phyloP scores from a whole-genome alignment of 2,797 vertebrate genomes.

The Clamator glandarius region DNA sequence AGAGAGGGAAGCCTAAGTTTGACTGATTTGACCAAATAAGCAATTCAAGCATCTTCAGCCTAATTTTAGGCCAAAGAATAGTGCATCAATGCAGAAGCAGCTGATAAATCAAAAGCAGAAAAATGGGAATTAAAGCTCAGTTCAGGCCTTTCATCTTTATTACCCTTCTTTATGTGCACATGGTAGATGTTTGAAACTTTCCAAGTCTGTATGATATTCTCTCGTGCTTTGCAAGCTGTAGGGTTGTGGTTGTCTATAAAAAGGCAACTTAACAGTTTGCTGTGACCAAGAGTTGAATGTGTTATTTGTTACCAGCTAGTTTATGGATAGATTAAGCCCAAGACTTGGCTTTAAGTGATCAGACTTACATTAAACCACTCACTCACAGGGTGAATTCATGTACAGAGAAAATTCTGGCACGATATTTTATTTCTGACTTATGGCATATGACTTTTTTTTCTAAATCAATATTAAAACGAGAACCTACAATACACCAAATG shows the following conservation, averaged over 20 bases:
- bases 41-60: not conserved
- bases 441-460: constrained; percentile 14
- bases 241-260: constrained; percentile 56
- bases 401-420: constrained; percentile 47
- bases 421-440: constrained; percentile 66
- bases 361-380: constrained; percentile 60
- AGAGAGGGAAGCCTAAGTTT: not conserved
- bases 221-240: constrained; percentile 43
- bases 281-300: constrained; percentile 56
- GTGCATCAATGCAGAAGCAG: constrained; percentile 13
- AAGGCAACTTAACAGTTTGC: constrained; percentile 58
- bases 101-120: constrained; percentile 63
- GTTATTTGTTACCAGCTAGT: constrained; percentile 73
- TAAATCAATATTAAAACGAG: constrained; percentile 68
- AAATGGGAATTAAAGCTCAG: constrained; percentile 52
- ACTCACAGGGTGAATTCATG: not conserved
- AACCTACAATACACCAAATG: constrained; percentile 33
- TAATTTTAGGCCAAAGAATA: constrained; percentile 48
- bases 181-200: constrained; percentile 50
- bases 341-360: constrained; percentile 45
- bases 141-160: constrained; percentile 56
- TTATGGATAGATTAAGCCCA: constrained; percentile 35
- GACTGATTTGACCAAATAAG: not conserved
- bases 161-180: constrained; percentile 54
- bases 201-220: constrained; percentile 6